Evolutionary conservation across 2,797 vertebrate genomes (phyloP).

Genomic region (Eulemur albifrons): DNA sequence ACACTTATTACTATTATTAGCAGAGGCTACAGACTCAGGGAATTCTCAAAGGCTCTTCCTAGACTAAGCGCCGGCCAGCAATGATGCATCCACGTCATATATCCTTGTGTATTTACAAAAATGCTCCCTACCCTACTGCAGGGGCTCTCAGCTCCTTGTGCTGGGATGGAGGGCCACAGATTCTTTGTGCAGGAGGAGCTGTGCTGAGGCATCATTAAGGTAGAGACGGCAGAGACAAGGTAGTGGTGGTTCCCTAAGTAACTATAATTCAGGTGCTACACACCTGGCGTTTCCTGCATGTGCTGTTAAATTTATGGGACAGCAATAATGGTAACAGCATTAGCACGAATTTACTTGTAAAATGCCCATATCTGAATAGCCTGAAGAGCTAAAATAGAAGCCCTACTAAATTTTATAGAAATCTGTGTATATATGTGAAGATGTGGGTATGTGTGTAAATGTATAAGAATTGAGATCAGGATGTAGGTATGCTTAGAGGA

Average conservation of each 20-base stretch:
- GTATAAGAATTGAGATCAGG: neutral
- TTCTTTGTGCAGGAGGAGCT: neutral
- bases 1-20: neutral
- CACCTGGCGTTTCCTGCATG: slow-evolving; percentile 26
- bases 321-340: slow-evolving; percentile 53
- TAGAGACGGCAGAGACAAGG: neutral
- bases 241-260: slow-evolving; percentile 51
- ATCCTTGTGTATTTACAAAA: neutral
- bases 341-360: slow-evolving; percentile 63
- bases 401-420: slow-evolving; percentile 59
- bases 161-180: neutral
- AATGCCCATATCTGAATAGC: slow-evolving; percentile 53
- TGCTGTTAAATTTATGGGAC: slow-evolving; percentile 51
- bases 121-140: neutral
- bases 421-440: neutral
- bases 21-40: neutral
- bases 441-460: neutral
- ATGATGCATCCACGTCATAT: neutral
- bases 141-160: neutral
- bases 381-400: slow-evolving; percentile 57
- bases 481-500: neutral
- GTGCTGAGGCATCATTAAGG: neutral
- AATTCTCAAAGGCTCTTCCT: neutral
- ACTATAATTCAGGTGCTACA: slow-evolving; percentile 58
- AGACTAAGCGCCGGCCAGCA: neutral